These are phyloP conservation scores for Neoaliturus tenellus DNA, from an alignment of 2,888 invertebrate genomes.

Conservation along the genomic window DNA sequence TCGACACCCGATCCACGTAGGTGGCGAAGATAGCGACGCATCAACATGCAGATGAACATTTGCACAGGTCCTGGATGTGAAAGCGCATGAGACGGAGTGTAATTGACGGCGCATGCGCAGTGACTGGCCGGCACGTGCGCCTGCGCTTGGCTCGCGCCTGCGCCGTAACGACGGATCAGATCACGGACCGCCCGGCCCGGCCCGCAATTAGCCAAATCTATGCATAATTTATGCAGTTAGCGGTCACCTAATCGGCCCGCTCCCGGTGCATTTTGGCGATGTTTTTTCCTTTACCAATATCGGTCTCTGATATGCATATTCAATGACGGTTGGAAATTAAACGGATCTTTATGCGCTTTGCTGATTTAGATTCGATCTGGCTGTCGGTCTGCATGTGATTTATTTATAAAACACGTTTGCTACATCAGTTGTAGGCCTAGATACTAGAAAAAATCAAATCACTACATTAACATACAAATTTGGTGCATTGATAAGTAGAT, in stretches of 20 bases:
- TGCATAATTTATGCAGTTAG: constrained; percentile 51
- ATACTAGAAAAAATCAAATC: too few species aligned
- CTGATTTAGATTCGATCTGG: too few species aligned
- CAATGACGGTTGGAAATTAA: not conserved
- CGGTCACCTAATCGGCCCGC: constrained; percentile 31
- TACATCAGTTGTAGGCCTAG: too few species aligned
- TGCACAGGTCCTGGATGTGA: constrained; percentile 1
- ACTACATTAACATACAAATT: too few species aligned
- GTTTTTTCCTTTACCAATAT: not conserved
- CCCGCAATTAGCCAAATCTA: constrained; percentile 38
- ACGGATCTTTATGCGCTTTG: not conserved
- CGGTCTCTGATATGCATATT: not conserved
- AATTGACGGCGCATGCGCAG: constrained; percentile 7
- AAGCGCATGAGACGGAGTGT: not conserved
- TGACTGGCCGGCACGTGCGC: not conserved
- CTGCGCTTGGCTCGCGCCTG: not conserved
- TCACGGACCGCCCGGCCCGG: not conserved
- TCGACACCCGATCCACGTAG: not conserved
- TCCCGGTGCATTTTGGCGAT: constrained; percentile 17
- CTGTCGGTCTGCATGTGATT: too few species aligned
- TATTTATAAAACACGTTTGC: too few species aligned
- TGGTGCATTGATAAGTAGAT: too few species aligned
- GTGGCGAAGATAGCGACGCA: constrained; percentile 23
- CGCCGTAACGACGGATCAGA: not conserved
- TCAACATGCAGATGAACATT: constrained; percentile 40